These are phyloP conservation scores for Acleris emargana DNA, from an alignment of 2,888 invertebrate genomes.

Conservation along the genomic window DNA sequence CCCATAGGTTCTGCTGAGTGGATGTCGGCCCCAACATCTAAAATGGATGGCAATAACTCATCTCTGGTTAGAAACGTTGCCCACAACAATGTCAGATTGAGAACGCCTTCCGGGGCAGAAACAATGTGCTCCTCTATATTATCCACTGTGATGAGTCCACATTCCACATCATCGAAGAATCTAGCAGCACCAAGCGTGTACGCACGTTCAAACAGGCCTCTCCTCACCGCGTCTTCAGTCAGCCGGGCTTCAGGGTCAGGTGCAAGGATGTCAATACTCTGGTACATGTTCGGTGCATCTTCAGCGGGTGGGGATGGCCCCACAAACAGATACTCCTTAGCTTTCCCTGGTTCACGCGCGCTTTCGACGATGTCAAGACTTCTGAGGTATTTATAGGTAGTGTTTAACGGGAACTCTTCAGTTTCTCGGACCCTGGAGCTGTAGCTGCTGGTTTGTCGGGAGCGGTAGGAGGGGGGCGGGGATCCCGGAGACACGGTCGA, in stretches of 20 bases:
- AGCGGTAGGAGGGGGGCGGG: conserved; percentile 53
- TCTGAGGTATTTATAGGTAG: conserved; percentile 64
- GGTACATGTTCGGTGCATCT: conserved; percentile 90
- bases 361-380: conserved; percentile 84
- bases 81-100: conserved; percentile 89
- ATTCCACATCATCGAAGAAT: conserved; percentile 90
- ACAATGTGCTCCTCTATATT: conserved; percentile 84
- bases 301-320: conserved; percentile 92
- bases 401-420: conserved; percentile 84
- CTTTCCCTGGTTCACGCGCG: conserved; percentile 79
- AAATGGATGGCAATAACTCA: conserved; percentile 87
- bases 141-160: conserved; percentile 85
- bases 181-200: conserved; percentile 85
- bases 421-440: conserved; percentile 66
- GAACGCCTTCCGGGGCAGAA: conserved; percentile 86
- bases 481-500: conserved; percentile 57
- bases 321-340: conserved; percentile 90
- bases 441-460: conserved; percentile 68
- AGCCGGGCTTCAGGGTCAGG: conserved; percentile 88
- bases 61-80: conserved; percentile 88
- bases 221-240: conserved; percentile 88
- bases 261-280: conserved; percentile 88
- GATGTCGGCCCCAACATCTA: conserved; percentile 87
- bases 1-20: conserved; percentile 89
- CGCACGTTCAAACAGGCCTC: conserved; percentile 88